Percentiles rank a stretch among this genome's conserved stretches.
phyloP scores from a whole-genome alignment of 2,113 vertebrate species.

The Geothlypis trichas region DNA sequence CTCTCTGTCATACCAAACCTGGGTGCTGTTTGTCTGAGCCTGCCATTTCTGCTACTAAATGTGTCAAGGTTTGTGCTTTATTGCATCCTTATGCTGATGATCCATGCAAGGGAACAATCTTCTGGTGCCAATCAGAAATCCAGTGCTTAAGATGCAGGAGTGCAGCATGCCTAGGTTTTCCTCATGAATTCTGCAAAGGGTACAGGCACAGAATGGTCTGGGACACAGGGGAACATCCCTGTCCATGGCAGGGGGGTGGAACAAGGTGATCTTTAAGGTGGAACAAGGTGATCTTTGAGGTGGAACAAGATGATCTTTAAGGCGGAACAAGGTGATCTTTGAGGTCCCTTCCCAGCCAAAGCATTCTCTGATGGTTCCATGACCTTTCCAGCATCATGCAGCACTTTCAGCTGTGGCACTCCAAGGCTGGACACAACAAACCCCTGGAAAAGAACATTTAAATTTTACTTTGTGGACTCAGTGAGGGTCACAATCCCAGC shows the following conservation, averaged over 20 bases:
- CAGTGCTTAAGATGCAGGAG: neutral
- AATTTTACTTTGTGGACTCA: neutral
- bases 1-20: neutral
- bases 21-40: neutral
- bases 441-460: neutral
- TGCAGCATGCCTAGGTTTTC: neutral
- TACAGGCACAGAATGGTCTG: neutral
- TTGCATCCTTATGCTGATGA: neutral
- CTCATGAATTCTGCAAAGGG: neutral
- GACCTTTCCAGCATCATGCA: neutral
- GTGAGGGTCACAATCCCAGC: fast-evolving
- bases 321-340: neutral
- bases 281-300: neutral
- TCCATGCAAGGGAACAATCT: neutral
- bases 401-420: neutral
- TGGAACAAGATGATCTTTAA: neutral
- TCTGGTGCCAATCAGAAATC: neutral
- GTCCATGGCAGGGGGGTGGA: neutral
- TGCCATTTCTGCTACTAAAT: neutral
- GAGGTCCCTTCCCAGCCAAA: neutral
- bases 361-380: neutral
- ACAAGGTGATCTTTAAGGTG: neutral
- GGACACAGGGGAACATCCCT: neutral
- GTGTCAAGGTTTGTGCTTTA: neutral
- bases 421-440: neutral